A percentile compares a stretch with the other conserved stretches of the same genome.
Evolutionary conservation across 2,888 invertebrate species (phyloP).

Genomic region (Agriopis marginaria): DNA sequence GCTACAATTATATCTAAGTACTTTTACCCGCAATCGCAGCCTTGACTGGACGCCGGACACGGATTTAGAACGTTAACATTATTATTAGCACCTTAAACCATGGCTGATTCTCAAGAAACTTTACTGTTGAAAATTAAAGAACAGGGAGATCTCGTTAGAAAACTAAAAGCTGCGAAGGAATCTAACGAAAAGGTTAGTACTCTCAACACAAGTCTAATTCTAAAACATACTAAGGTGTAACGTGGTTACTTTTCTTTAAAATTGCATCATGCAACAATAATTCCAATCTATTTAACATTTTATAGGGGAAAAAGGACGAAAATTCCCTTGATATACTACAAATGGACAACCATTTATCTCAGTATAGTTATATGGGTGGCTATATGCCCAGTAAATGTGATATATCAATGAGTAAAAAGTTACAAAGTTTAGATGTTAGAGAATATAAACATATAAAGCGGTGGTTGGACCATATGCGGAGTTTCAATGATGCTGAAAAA

Average conservation of each 20-base stretch:
- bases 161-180: conserved; percentile 93
- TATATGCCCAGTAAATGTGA: conserved; percentile 85
- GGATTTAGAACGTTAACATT: conserved; percentile 18
- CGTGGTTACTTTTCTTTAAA: conserved; percentile 1
- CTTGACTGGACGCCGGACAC: conserved; percentile 52
- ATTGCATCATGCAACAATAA: conserved; percentile 2
- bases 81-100: conserved; percentile 45
- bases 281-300: conserved; percentile 50
- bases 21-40: conserved; percentile 63
- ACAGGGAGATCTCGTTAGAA: conserved; percentile 93
- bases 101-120: conserved; percentile 73
- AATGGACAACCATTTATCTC: conserved; percentile 78
- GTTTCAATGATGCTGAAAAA: conserved; percentile 84
- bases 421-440: conserved; percentile 65
- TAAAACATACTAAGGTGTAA: background rate
- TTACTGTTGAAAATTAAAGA: conserved; percentile 77
- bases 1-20: conserved; percentile 64
- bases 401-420: conserved; percentile 67
- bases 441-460: conserved; percentile 82
- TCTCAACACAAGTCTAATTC: conserved; percentile 2
- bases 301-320: conserved; percentile 66
- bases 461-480: conserved; percentile 88
- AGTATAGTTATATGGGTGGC: conserved; percentile 86
- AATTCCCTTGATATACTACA: conserved; percentile 62
- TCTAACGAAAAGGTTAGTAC: conserved; percentile 90